phyloP scores from a whole-genome alignment of 2,797 vertebrate genomes.

The Muraenolepis orangiensis region DNA sequence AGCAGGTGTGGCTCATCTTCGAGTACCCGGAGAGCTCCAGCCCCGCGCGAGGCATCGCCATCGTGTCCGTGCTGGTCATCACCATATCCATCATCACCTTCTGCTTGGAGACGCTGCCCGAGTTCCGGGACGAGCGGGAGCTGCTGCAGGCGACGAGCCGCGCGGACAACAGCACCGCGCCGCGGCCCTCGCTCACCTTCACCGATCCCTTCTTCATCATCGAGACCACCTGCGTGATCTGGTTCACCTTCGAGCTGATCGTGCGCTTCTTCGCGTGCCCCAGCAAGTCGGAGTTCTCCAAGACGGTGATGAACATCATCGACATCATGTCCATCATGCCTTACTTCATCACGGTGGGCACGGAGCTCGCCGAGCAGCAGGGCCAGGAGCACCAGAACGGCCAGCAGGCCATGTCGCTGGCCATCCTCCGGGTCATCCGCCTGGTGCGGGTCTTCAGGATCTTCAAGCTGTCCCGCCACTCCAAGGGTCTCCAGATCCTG shows the following conservation, averaged over 20 bases:
- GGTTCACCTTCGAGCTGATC: conserved; percentile 95
- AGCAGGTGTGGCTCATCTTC: conserved; percentile 98
- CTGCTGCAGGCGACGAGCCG: conserved; percentile 71
- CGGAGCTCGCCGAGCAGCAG: conserved; percentile 88
- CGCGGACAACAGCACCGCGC: conserved; percentile 68
- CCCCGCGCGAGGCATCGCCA: conserved; percentile 89
- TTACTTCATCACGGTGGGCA: conserved; percentile 95
- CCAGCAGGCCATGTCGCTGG: conserved; percentile 94
- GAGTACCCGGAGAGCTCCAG: conserved; percentile 95
- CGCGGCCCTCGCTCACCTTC: conserved; percentile 76
- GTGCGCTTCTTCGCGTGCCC: conserved; percentile 92
- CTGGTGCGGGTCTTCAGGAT: conserved; percentile 94
- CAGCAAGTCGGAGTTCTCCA: conserved; percentile 86
- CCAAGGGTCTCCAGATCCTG: conserved; percentile 94
- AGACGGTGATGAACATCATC: conserved; percentile 91
- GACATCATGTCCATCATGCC: conserved; percentile 94
- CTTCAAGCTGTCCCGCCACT: conserved; percentile 94
- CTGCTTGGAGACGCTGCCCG: conserved; percentile 93
- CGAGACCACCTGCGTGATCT: conserved; percentile 94
- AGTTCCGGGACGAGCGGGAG: conserved; percentile 91
- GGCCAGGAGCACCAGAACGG: conserved; percentile 80
- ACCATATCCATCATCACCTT: conserved; percentile 97
- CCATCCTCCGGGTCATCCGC: conserved; percentile 93
- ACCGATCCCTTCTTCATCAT: conserved; percentile 94
- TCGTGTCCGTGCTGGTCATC: conserved; percentile 93